These are phyloP conservation scores for Tenrec ecaudatus DNA, from an alignment of 2,113 vertebrate species.

Conservation along the genomic window DNA sequence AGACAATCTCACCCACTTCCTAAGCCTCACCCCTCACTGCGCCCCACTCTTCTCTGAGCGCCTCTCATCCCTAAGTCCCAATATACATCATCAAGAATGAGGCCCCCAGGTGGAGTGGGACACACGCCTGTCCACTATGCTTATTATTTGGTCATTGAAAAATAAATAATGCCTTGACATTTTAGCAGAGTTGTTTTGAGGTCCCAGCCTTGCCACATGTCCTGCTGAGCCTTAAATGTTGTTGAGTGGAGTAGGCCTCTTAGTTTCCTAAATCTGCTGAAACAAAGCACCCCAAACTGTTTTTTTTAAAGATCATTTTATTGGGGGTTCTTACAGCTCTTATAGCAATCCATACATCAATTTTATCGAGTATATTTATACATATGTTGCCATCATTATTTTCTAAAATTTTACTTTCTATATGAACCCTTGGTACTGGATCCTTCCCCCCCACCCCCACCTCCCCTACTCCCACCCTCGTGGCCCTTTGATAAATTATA, in stretches of 20 bases:
- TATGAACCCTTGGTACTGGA: no score
- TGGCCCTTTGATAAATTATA: no score
- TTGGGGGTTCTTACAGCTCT: no score
- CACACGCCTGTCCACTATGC: neutral
- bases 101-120: neutral
- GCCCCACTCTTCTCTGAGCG: neutral
- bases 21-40: neutral
- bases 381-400: no score
- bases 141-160: neutral
- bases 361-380: no score
- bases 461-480: no score
- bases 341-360: no score
- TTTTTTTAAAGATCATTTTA: no score
- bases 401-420: no score
- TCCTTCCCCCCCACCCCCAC: no score
- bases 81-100: neutral
- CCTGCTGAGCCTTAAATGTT: slow-evolving; percentile 38
- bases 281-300: neutral
- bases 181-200: slow-evolving; percentile 28
- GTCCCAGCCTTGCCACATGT: slow-evolving; percentile 10
- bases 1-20: slow-evolving; percentile 1
- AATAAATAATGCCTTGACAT: neutral
- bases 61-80: no score
- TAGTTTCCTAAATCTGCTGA: neutral
- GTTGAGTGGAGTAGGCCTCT: neutral